Evolutionary conservation across 2,113 vertebrate genomes (phyloP).

Genomic region (Pomatorhinus ruficollis): DNA sequence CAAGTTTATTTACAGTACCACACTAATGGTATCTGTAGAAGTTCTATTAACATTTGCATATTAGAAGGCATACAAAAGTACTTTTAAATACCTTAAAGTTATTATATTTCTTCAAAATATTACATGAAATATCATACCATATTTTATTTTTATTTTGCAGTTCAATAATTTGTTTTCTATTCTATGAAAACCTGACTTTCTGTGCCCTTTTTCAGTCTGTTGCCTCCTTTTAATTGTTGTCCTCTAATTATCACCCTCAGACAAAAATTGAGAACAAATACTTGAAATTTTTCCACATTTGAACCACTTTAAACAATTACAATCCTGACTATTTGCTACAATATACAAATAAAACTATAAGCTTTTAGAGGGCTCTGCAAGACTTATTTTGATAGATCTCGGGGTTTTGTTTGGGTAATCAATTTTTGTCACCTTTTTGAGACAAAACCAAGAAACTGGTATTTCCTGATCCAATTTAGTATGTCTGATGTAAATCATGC

Average conservation of each 20-base stretch:
- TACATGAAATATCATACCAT: not conserved
- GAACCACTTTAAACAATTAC: not conserved
- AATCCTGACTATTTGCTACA: not conserved
- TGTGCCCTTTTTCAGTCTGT: not conserved
- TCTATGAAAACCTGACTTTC: not conserved
- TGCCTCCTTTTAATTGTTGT: not conserved
- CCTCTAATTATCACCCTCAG: not conserved
- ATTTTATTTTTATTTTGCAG: not conserved
- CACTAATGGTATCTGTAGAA: not conserved
- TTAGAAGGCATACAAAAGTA: not conserved
- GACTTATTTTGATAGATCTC: not conserved
- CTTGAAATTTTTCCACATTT: not conserved
- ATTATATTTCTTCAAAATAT: not conserved
- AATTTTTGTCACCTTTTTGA: not conserved
- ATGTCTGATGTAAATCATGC: not conserved
- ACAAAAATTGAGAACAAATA: not conserved
- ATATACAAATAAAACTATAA: not conserved
- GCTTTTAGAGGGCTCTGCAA: not conserved
- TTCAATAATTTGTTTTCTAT: not conserved
- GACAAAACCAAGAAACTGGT: not conserved
- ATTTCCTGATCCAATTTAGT: not conserved
- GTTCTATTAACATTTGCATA: not conserved
- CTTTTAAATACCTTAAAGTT: not conserved
- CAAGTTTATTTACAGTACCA: not conserved
- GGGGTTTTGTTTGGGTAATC: not conserved